These are phyloP conservation scores for Diaprepes abbreviatus DNA, from an alignment of 2,888 invertebrate genomes.

Conservation along the genomic window DNA sequence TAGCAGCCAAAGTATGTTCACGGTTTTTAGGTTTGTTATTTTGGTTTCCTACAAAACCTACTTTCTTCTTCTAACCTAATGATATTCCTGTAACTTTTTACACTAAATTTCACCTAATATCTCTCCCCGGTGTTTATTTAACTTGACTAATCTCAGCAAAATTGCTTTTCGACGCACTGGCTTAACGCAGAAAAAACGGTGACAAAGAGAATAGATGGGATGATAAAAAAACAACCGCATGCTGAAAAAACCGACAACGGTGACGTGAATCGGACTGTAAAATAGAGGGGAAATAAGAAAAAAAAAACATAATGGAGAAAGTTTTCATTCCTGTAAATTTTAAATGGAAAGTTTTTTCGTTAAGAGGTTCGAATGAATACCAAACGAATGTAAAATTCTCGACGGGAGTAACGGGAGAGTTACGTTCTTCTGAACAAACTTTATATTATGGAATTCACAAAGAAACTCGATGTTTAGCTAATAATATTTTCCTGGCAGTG, in stretches of 20 bases:
- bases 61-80: no score
- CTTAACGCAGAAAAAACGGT: not conserved
- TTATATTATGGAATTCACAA: no score
- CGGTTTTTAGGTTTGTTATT: no score
- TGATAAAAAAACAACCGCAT: conserved; percentile 7
- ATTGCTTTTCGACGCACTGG: not conserved
- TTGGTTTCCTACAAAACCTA: no score
- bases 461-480: no score
- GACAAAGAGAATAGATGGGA: not conserved
- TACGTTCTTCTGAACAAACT: no score
- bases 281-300: conserved; percentile 9
- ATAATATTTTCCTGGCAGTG: no score
- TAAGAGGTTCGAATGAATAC: conserved; percentile 4
- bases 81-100: not conserved
- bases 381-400: no score
- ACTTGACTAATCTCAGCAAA: not conserved
- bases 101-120: not conserved
- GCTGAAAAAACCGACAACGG: conserved; percentile 5
- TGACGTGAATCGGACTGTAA: conserved; percentile 2
- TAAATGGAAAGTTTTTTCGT: conserved; percentile 6
- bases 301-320: conserved; percentile 22
- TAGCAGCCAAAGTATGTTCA: no score
- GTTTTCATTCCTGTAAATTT: conserved; percentile 7
- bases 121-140: not conserved
- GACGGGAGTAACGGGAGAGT: no score